Conservation (phyloP, 2,888 invertebrate species). For the Agelastica alni region DNA sequence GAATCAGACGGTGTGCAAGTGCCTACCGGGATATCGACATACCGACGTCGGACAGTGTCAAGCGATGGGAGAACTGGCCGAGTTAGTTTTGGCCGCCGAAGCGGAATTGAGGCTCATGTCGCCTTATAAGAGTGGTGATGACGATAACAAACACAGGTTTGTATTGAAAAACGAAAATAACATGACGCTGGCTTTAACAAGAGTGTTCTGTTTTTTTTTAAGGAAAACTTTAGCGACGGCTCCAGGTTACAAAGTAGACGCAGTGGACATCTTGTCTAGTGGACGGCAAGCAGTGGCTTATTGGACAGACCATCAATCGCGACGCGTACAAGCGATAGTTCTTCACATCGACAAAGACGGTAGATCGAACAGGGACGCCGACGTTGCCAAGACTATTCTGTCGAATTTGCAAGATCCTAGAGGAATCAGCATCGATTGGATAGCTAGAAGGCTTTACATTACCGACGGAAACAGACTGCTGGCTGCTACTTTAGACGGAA, state of each 20-base stretch:
- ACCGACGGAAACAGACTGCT: slow-evolving; percentile 62
- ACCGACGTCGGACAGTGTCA: slow-evolving; percentile 61
- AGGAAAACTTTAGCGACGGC: slow-evolving; percentile 50
- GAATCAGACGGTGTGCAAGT: slow-evolving; percentile 63
- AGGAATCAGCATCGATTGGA: slow-evolving; percentile 76
- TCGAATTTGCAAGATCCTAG: slow-evolving; percentile 67
- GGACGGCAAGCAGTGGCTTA: slow-evolving; percentile 48
- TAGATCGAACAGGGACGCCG: slow-evolving; percentile 42
- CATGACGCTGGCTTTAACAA: too few species aligned
- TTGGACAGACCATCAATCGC: slow-evolving; percentile 58
- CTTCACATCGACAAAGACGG: slow-evolving; percentile 44
- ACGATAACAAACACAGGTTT: slow-evolving; percentile 48
- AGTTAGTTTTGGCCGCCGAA: slow-evolving; percentile 68
- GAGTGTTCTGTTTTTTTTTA: background rate
- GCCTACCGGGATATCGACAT: slow-evolving; percentile 63
- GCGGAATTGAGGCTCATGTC: slow-evolving; percentile 65
- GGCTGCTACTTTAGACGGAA: slow-evolving; percentile 63
- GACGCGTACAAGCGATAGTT: slow-evolving; percentile 55
- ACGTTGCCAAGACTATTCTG: slow-evolving; percentile 50
- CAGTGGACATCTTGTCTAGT: slow-evolving; percentile 60
- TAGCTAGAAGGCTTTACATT: slow-evolving; percentile 71
- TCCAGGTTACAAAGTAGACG: slow-evolving; percentile 60
- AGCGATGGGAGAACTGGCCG: slow-evolving; percentile 62
- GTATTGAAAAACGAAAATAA: too few species aligned
- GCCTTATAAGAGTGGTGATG: slow-evolving; percentile 63